phyloP scores from a whole-genome alignment of 2,888 invertebrate genomes.

The Papilio demoleus region DNA sequence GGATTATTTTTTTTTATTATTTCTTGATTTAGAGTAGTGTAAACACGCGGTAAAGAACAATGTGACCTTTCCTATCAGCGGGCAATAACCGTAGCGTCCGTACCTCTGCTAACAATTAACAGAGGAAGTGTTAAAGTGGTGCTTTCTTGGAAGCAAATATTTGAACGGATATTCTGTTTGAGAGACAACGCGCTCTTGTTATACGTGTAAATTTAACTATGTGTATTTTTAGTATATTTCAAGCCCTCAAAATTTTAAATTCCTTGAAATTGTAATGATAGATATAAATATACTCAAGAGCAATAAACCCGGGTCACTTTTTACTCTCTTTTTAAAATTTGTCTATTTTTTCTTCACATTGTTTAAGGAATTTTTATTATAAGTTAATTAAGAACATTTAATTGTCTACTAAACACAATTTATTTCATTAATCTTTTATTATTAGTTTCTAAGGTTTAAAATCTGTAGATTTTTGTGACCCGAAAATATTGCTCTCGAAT shows the following conservation, averaged over 20 bases:
- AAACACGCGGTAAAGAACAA: slow-evolving; percentile 4
- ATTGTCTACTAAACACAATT: no score
- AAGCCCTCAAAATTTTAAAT: neutral
- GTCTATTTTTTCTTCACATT: no score
- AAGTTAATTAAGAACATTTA: no score
- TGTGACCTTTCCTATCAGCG: slow-evolving; percentile 23
- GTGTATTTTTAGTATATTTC: neutral
- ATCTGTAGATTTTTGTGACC: no score
- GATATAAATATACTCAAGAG: no score
- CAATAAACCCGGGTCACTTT: no score
- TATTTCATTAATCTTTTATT: no score
- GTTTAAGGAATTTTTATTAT: no score
- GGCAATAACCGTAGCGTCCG: slow-evolving; percentile 29
- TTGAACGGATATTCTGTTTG: slow-evolving; percentile 48
- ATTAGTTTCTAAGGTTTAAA: no score
- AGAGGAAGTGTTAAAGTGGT: slow-evolving; percentile 53
- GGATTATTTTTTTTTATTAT: neutral
- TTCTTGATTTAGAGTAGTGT: neutral
- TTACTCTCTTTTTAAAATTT: no score
- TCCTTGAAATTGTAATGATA: no score
- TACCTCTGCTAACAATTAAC: slow-evolving; percentile 52
- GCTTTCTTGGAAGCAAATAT: slow-evolving; percentile 54
- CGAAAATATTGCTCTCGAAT: no score
- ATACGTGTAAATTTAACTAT: slow-evolving; percentile 8
- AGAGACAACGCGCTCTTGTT: slow-evolving; percentile 36